Percentiles rank a stretch among this genome's conserved stretches.
These are phyloP conservation scores for Chaunax sp. DNA, from an alignment of 2,797 vertebrate species.

Conservation along the genomic window DNA sequence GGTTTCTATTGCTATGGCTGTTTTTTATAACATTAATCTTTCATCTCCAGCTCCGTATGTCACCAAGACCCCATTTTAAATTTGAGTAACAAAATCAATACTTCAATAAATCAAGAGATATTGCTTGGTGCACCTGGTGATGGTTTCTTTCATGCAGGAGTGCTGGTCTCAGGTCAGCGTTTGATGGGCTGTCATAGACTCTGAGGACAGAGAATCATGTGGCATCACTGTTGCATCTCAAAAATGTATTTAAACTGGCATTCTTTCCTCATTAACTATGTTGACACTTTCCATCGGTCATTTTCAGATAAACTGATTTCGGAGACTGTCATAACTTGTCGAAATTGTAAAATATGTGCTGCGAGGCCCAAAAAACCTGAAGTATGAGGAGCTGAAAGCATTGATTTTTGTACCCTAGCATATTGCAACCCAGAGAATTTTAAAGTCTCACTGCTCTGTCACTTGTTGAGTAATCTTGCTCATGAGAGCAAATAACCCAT, in stretches of 20 bases:
- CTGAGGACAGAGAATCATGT: constrained; percentile 32
- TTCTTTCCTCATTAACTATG: constrained; percentile 52
- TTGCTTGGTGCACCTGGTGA: constrained; percentile 59
- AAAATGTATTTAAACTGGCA: constrained; percentile 41
- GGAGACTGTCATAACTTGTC: constrained; percentile 19
- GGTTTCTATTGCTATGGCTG: constrained; percentile 32
- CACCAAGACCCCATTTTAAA: constrained; percentile 55
- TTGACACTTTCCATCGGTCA: constrained; percentile 49
- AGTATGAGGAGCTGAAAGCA: not conserved
- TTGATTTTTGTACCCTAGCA: not conserved
- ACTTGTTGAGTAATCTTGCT: not conserved
- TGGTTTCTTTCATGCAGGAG: constrained; percentile 50
- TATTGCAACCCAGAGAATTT: constrained; percentile 1
- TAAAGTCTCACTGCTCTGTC: constrained; percentile 4
- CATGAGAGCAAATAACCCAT: constrained; percentile 6
- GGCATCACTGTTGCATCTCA: constrained; percentile 50
- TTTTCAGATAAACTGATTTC: constrained; percentile 37
- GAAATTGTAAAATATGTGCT: constrained; percentile 22
- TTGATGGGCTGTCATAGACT: constrained; percentile 35
- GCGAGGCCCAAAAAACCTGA: not conserved
- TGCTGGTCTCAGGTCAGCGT: constrained; percentile 47
- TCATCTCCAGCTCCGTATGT: constrained; percentile 52
- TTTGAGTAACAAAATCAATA: constrained; percentile 74
- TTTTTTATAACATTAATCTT: constrained; percentile 67
- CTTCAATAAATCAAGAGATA: constrained; percentile 71